phyloP scores from a whole-genome alignment of 2,797 vertebrate species.

The Atherinosoma microstoma region DNA sequence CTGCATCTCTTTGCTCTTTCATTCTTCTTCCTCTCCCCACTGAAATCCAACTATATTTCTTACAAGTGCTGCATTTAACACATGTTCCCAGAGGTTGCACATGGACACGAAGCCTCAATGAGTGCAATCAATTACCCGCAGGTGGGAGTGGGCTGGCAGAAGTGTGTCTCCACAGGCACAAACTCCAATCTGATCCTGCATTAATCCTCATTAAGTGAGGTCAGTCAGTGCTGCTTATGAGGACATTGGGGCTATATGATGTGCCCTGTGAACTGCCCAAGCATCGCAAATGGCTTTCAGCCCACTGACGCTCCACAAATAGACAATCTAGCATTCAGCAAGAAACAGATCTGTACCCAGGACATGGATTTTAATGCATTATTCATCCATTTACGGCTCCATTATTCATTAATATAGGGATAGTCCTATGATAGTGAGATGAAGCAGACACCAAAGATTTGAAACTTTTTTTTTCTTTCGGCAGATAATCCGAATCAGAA shows the following conservation, averaged over 20 bases:
- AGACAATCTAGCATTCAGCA: constrained; percentile 58
- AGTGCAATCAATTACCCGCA: constrained; percentile 63
- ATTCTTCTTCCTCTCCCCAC: constrained; percentile 16
- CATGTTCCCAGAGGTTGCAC: constrained; percentile 41
- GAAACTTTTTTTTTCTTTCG: constrained; percentile 11
- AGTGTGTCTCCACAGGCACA: constrained; percentile 51
- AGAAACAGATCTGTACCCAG: constrained; percentile 5
- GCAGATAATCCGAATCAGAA: too few relatives aligned
- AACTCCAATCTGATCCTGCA: constrained; percentile 66
- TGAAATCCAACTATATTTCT: constrained; percentile 35
- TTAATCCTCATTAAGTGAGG: constrained; percentile 75
- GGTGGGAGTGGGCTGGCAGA: constrained; percentile 37
- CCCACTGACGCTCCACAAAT: constrained; percentile 36
- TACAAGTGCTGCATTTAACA: constrained; percentile 33
- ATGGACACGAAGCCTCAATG: constrained; percentile 46
- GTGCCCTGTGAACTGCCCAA: constrained; percentile 24
- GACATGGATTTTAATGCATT: constrained; percentile 34
- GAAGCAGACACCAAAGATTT: constrained; percentile 61
- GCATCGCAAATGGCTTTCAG: constrained; percentile 55
- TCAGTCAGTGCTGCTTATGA: constrained; percentile 55
- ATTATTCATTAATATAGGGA: constrained; percentile 43
- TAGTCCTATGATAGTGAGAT: constrained; percentile 2
- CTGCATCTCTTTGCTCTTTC: not conserved
- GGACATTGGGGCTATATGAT: constrained; percentile 57
- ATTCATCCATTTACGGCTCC: constrained; percentile 37